Conservation (phyloP, 2,888 invertebrate genomes). For the Orthosia gracilis region DNA sequence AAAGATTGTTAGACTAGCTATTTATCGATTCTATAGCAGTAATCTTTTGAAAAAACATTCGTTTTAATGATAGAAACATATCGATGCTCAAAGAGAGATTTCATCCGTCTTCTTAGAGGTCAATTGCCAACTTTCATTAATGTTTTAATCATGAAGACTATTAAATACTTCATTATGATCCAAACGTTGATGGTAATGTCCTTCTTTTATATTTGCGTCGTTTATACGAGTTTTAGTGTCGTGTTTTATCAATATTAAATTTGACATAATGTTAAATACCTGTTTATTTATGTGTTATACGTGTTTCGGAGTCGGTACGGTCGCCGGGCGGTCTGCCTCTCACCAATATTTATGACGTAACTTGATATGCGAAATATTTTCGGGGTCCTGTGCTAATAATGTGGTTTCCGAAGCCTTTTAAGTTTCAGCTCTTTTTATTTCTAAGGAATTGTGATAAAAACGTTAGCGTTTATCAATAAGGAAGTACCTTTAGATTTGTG, state of each 20-base stretch:
- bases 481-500: neutral
- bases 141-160: slow-evolving; percentile 42
- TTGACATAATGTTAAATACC: slow-evolving; percentile 46
- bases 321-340: slow-evolving; percentile 67
- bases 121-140: slow-evolving; percentile 42
- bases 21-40: neutral
- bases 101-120: slow-evolving; percentile 17
- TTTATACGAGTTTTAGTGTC: slow-evolving; percentile 51
- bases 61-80: slow-evolving; percentile 18
- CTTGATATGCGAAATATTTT: slow-evolving; percentile 37
- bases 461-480: neutral
- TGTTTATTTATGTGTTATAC: slow-evolving; percentile 53
- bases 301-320: slow-evolving; percentile 57
- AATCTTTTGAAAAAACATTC: neutral
- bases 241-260: slow-evolving; percentile 45
- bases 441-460: neutral
- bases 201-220: slow-evolving; percentile 55
- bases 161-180: slow-evolving; percentile 35
- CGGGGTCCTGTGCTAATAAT: slow-evolving; percentile 15
- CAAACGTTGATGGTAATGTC: slow-evolving; percentile 44
- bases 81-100: slow-evolving; percentile 15
- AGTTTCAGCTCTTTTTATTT: neutral
- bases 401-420: neutral
- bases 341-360: slow-evolving; percentile 50
- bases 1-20: neutral